phyloP scores from a whole-genome alignment of 1,140 invertebrate species.

The Arion vulgaris region DNA sequence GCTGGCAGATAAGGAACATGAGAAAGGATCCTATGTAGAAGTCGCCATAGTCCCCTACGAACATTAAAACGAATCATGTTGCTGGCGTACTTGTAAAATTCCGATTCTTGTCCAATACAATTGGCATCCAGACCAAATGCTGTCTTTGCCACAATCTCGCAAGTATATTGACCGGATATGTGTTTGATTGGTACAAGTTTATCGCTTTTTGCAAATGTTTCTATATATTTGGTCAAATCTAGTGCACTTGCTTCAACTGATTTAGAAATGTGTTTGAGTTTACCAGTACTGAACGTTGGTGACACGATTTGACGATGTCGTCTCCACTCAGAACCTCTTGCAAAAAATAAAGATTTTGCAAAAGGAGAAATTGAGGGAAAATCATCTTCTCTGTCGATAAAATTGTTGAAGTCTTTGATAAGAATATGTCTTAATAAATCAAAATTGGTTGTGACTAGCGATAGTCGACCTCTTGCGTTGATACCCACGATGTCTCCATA shows the following conservation, averaged over 20 bases:
- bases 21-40: not conserved
- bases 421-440: slow-evolving; percentile 10
- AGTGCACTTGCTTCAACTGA: not conserved
- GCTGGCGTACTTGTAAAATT: slow-evolving; percentile 9
- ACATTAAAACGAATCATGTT: not conserved
- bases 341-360: slow-evolving; percentile 11
- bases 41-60: not conserved
- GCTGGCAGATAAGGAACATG: not conserved
- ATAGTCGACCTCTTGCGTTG: not conserved
- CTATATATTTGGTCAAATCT: not conserved
- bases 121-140: slow-evolving; percentile 23
- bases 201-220: not conserved
- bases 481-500: slow-evolving; percentile 18
- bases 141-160: slow-evolving; percentile 14
- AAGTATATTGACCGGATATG: not conserved
- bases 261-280: slow-evolving; percentile 2
- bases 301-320: slow-evolving; percentile 17
- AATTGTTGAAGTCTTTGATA: slow-evolving; percentile 37
- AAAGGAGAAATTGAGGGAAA: not conserved
- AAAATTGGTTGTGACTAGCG: slow-evolving; percentile 17
- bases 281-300: slow-evolving; percentile 7
- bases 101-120: not conserved
- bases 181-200: not conserved
- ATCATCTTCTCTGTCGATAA: not conserved
- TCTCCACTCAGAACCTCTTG: not conserved